Conservation (phyloP, 2,888 invertebrate genomes). For the Dexiosoma caninum region DNA sequence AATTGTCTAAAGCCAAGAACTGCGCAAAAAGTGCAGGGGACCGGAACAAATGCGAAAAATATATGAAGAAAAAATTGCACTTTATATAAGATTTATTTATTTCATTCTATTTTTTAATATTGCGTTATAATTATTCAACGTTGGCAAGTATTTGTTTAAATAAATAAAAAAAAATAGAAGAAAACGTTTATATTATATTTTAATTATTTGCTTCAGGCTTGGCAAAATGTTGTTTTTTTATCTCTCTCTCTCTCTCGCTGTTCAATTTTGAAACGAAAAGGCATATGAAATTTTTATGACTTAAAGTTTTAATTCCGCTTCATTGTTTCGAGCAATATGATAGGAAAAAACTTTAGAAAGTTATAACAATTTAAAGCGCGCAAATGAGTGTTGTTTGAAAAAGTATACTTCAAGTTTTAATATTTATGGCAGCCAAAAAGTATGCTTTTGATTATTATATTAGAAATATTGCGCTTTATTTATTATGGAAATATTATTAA, state of each 20-base stretch:
- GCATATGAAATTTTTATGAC: not conserved
- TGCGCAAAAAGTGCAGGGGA: conserved; percentile 11
- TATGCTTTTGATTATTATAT: not conserved
- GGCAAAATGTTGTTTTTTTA: not conserved
- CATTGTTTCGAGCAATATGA: not conserved
- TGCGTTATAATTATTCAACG: conserved; percentile 54
- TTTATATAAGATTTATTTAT: not conserved
- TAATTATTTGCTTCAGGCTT: conserved; percentile 37
- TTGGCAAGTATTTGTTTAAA: conserved; percentile 43
- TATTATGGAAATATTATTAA: not conserved
- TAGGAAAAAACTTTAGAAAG: not conserved
- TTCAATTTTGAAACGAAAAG: not conserved
- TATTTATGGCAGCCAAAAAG: conserved; percentile 16
- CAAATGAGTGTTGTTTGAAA: not conserved
- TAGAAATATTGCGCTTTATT: not conserved
- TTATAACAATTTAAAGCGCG: not conserved
- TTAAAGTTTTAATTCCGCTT: conserved; percentile 6
- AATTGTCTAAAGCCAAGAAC: not conserved
- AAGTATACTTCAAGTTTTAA: not conserved
- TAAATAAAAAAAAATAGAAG: not conserved
- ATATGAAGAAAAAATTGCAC: not conserved
- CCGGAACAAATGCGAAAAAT: conserved; percentile 8
- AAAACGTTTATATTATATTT: conserved; percentile 1
- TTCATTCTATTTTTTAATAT: conserved; percentile 51
- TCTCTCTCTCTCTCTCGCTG: not conserved